Evolutionary conservation across 2,888 invertebrate species (phyloP), one percentile per base, ranked within the genome.

Genomic region (Erpobdella octoculata): DNA sequence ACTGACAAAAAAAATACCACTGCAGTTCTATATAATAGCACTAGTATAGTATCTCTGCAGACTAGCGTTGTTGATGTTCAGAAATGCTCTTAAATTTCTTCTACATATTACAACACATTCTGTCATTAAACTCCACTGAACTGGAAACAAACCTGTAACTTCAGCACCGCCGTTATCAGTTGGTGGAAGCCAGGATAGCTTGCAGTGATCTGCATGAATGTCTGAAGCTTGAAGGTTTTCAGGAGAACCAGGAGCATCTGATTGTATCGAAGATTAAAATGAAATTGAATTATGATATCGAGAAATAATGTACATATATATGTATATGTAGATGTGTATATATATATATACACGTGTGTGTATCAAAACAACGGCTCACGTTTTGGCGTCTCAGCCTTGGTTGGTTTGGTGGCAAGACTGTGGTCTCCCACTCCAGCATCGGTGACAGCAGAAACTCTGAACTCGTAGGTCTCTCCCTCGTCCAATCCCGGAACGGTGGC

Each of bases 371-470:
- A 67, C n/a, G 36, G 35, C 79, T 74, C 75, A 83, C 84, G 81
- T 61, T 82, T 77, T 73, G 83, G 82, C 76, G 85, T 85, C 72
- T 82, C 84, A 66, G 98, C 92, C 89, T 82, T 96, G 89, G 78
- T 91, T 0, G 96, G 94, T 53, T 91, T 90, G 0, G 95, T 93
- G 83, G 93, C 91, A 5, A 89, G 87, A 76, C 95, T 93, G 0
- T 95, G 95, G 81, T 95, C 93, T 89, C 91, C 89, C 79, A 92
- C 91, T 80, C 95, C 98, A 46, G 92, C 89, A n/a, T 74, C 75
- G 81, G 98, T 99, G 25, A 95, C 88, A 25, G 98, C 97, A 79
- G 90, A 90, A 71, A 97, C 90, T 76, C 96, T 88, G 87, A 97
- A 97, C 85, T 97, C 96, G 80, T 93, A 95, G 81, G 94, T 93